Conservation (phyloP, 2,797 vertebrate species). For the Tapera naevia region DNA sequence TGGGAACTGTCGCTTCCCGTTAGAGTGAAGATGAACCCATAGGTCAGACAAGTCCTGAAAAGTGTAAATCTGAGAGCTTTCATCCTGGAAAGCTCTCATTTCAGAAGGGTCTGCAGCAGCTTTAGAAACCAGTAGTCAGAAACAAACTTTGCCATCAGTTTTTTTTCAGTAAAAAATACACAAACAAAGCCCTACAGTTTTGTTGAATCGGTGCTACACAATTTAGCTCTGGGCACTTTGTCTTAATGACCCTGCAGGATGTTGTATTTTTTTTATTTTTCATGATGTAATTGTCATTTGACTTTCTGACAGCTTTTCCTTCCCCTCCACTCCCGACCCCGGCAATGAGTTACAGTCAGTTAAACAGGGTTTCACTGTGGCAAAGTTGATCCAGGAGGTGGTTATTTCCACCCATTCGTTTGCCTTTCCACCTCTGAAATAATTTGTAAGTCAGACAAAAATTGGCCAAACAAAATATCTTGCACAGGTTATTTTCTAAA, state of each 20-base stretch:
- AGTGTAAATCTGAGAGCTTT: background rate
- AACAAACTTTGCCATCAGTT: background rate
- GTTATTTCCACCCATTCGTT: background rate
- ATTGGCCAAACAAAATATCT: conserved; percentile 11
- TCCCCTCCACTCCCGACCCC: too few species aligned
- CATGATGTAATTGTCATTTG: conserved; percentile 24
- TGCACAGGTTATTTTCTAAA: background rate
- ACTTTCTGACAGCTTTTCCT: conserved; percentile 24
- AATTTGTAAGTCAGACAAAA: conserved; percentile 9
- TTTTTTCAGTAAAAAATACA: background rate
- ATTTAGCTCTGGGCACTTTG: background rate
- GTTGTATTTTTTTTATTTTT: background rate
- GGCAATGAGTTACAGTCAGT: background rate
- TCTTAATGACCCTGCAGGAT: background rate
- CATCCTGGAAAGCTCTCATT: background rate
- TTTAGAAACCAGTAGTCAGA: background rate
- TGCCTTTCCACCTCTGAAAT: conserved; percentile 39
- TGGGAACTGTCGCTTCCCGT: background rate
- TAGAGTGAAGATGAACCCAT: background rate
- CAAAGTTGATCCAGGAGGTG: background rate
- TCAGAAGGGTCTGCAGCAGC: background rate
- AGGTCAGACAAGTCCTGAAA: background rate
- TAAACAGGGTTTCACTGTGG: background rate
- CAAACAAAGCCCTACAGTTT: background rate
- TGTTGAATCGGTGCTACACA: background rate